Evolutionary conservation across 2,797 vertebrate species (phyloP), one percentile per base, ranked within the genome.

Genomic region (Aldrovandia affinis): DNA sequence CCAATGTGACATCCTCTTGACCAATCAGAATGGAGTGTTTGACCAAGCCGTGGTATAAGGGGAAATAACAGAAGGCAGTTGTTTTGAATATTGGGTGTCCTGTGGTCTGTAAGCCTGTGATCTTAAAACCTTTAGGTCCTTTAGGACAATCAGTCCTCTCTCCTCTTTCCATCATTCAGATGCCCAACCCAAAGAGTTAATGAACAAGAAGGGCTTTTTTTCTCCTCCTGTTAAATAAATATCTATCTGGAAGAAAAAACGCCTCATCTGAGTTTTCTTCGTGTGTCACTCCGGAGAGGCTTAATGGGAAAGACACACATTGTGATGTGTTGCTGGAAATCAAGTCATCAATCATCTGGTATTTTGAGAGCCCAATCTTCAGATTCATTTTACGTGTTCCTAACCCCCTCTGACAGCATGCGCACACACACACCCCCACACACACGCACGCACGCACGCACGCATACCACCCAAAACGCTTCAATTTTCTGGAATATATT

Each of bases 291-390:
- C 63, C 33, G 70, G 55, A 36, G 6, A 18, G 78, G 7, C 14
- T 59, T 85, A 85, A 82, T 85, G 61, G 80, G 70, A 42, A 82
- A 85, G 82, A 81, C 39, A 61, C 68, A 84, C 52, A 77, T 81
- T 81, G 79, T 77, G 83, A 81, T 80, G 68, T 80, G 83, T 44
- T 18, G 55, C 70, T 25, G 5, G 80, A 78, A 78, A 82, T 80
- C 54, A 4, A 25, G 55, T 28, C 84, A 82, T 85, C 84, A 85
- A 78, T 82, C 84, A 82, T 75, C 68, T 78, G 78, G 78, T 78
- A 85, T 81, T 81, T 78, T 50, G 28, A 82, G 80, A 81, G 42
- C 42, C 80, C 84, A n/a, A 33, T 85, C 84, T 85, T 82, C 28
- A 59, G 50, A 36, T 59, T 78, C 84, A 63, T 36, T 81, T 78